Base-by-base conservation (phyloP, 1,140 invertebrate species). In the Stegodyphus mimosarum region DNA sequence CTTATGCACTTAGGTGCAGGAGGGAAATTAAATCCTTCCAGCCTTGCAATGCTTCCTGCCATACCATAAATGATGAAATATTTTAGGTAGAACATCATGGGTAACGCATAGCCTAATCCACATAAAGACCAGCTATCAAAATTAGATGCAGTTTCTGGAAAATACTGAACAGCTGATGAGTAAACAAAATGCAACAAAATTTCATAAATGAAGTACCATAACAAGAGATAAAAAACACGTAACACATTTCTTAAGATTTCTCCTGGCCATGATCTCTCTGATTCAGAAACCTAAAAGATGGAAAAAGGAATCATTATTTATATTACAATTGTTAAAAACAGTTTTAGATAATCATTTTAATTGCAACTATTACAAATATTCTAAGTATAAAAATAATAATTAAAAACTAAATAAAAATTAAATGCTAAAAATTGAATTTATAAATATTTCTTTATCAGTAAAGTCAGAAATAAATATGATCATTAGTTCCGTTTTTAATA, bases 11-110 rank as follows among this genome's bases (percentile, higher is more conserved):
- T 85, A 10, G 88, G 88, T 33, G 88, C 87, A 60, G 79, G 83
- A 7, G 88, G 83, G 15, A 88, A 53, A 9, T 63, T 49, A n/a
- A 87, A 72, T n/a, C 72, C 83, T 71, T 88, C 88, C 7, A 87
- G 17, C 15, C 49, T 48, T 18, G 71, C 77, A 66, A 87, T 60
- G 5, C 70, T 53, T 60, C 78, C 83, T n/a, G 84, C 55, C 7
- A 87, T 33, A 11, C 88, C 86, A 77, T 88, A 88, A 15, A 88
- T 74, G 4, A 88, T 53, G 51, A 80, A 86, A 75, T 88, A 88
- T 72, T 88, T 88, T 6, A 88, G 10, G 55, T 72, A 88, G 60
- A 88, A 88, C 70, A 88, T 63, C 33, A 83, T 60, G 13, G 87
- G 83, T 48, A 88, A 75, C 17, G 85, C 70, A 78, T 87, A 88